Base-by-base conservation (phyloP, 2,888 invertebrate species). In the Altica lythri region DNA sequence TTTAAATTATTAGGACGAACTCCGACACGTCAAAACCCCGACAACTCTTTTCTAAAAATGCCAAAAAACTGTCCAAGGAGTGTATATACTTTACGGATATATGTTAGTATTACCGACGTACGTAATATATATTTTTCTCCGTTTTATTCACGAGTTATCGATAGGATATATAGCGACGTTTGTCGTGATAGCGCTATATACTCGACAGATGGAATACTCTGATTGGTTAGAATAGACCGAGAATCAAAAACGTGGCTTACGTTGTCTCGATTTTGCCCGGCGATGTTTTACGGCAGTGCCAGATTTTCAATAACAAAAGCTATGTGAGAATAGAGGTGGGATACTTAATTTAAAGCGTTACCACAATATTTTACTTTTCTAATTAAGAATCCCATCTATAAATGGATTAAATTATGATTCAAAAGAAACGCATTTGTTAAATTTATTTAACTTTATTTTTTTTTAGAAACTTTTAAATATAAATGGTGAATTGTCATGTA, bases 171-270 rank as follows among this genome's bases (percentile, higher is more conserved):
- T 43, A 6, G 6, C 29, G 9, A 17, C 58, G 67, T 66, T 63
- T 54, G 68, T 69, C 71, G 59, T 51, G 60, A 57, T 47, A 58
- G 57, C 53, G 44, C 53, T 54, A 61, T 56, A 55, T 62, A 64
- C 55, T 60, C 74, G 77, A 75, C 77, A 77, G 76, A 76, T 77
- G 77, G 76, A 77, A 74, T 53, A 66, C 54, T 71, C 34, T 64
- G 61, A 76, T 77, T 77, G 77, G 77, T 65, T 48, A 53, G 54
- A 17, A 45, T 32, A 6, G 35, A 5, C 10, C 45, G 42, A 52
- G 44, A 60, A 51, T 47, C 43, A 45, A 47, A 47, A 53, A 57
- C 57, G 57, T 57, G 57, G 57, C 57, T 54, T 14, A 35, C 46
- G 44, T 51, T 35, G 53, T 50, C 51, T 53, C 52, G 46, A 38